Evolutionary conservation across 1,140 invertebrate species (phyloP), one percentile per base, ranked within the genome.

Genomic region (Drosophila neocordata): DNA sequence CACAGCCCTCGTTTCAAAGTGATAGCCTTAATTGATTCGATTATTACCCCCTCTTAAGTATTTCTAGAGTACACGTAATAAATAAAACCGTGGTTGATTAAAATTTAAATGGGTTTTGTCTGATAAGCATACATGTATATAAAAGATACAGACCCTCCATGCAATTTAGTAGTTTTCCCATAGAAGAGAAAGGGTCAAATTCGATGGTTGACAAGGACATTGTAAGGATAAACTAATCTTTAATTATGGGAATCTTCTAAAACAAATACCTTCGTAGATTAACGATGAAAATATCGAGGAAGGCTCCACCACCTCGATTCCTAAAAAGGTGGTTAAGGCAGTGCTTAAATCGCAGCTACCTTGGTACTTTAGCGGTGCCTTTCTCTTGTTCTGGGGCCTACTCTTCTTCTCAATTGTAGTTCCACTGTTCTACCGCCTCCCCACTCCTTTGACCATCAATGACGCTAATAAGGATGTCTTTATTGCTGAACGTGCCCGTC

Each of bases 401-500:
- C 65, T 90, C 0, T 80, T 90, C 13, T 77, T 85, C 4, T 84
- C 75, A 0, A 18, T 90, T 0, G 79, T 89, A 4, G 41, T 89
- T 20, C 89, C 89, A 11, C 59, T 78, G 0, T 89, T 79, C 31
- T 69, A 80, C 20, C 56, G 77, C 6, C 48, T 90, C n/a, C 89
- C 89, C 8, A 51, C 41, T 11, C 76, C 71, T 4, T 18, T 73
- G 1, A 77, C 69, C 4, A 53, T 89, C 5, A 76, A 89, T 0
- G 67, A 73, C 6, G 51, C 31, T 1, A 24, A 65, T 0, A 60
- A 61, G 9, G 69, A 57, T 2, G 53, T 60, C 9, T 91, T 91
- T n/a, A 78, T 91, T 20, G 74, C 83, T 0, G 77, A 90, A 62
- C 72, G 84, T 1, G 87, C 90, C 0, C 63, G 83, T 22, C 41